Conservation (phyloP, 2,888 invertebrate genomes). For the Agriotes lineatus region DNA sequence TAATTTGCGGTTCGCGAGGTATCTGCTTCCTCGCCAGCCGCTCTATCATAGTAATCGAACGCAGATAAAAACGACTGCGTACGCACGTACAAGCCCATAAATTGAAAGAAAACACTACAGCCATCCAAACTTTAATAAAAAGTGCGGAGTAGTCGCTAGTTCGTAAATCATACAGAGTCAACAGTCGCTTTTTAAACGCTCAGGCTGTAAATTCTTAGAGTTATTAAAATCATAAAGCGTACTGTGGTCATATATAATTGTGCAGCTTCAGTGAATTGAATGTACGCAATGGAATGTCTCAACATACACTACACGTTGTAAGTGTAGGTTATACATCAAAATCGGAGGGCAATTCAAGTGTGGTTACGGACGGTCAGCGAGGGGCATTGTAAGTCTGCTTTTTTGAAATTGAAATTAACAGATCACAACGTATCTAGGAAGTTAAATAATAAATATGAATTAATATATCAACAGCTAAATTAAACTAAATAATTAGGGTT, state of each 20-base stretch:
- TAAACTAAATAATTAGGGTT: too few relatives aligned
- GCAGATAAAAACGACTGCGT: neutral
- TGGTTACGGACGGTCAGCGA: neutral
- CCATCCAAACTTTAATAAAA: conserved; percentile 7
- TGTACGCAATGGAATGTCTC: conserved; percentile 24
- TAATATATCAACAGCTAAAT: too few relatives aligned
- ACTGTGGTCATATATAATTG: conserved; percentile 24
- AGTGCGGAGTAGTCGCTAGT: conserved; percentile 21
- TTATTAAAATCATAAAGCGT: conserved; percentile 38
- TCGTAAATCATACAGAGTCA: conserved; percentile 25
- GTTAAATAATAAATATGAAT: too few relatives aligned
- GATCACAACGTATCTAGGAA: too few relatives aligned
- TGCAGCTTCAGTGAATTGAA: conserved; percentile 20
- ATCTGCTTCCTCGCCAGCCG: neutral
- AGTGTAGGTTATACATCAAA: conserved; percentile 4
- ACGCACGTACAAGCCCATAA: neutral
- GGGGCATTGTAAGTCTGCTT: neutral
- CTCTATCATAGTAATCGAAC: neutral
- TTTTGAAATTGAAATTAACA: too few relatives aligned
- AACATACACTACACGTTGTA: neutral
- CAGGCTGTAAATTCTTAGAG: conserved; percentile 27
- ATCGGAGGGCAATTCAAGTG: conserved; percentile 1
- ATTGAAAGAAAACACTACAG: conserved; percentile 1
- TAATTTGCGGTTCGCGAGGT: conserved; percentile 6
- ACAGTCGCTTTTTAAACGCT: conserved; percentile 14